Conservation (phyloP, 2,113 vertebrate genomes). For the Oplegnathus fasciatus region DNA sequence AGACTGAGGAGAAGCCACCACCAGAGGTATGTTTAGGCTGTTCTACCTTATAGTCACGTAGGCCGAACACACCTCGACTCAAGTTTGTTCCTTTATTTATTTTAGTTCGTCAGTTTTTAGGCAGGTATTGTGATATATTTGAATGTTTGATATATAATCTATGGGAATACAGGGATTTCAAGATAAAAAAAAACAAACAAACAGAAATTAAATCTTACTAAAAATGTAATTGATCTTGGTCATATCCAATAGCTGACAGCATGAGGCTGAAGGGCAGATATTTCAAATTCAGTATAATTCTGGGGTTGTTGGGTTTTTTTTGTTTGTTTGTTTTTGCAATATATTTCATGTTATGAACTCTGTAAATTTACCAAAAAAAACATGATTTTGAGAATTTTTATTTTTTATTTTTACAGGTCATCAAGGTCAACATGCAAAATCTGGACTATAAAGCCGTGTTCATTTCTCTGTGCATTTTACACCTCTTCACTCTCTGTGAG, state of each 20-base stretch:
- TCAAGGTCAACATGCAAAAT: slow-evolving; percentile 78
- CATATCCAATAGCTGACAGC: not conserved
- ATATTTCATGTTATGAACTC: not conserved
- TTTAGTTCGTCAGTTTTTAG: not conserved
- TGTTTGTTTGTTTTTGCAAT: not conserved
- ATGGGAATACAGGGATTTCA: not conserved
- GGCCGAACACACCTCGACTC: not conserved
- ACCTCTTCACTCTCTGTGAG: slow-evolving; percentile 80
- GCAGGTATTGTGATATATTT: not conserved
- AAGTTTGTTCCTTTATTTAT: not conserved
- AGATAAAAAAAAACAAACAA: too few species aligned
- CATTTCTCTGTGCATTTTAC: slow-evolving; percentile 84
- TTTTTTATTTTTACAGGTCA: slow-evolving; percentile 72
- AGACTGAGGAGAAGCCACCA: slow-evolving; percentile 15
- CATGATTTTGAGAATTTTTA: not conserved
- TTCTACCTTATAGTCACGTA: not conserved
- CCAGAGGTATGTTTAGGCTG: slow-evolving; percentile 65
- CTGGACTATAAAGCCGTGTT: slow-evolving; percentile 75
- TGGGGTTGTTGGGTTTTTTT: too few species aligned
- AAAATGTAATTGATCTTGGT: not conserved
- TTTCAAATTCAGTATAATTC: not conserved
- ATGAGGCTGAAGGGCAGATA: not conserved
- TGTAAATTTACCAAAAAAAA: not conserved
- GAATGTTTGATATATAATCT: not conserved
- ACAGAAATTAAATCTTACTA: not conserved